Percentiles rank a stretch among this genome's conserved stretches.
These are phyloP conservation scores for Poecile atricapillus DNA, from an alignment of 2,113 vertebrate species.

Conservation along the genomic window DNA sequence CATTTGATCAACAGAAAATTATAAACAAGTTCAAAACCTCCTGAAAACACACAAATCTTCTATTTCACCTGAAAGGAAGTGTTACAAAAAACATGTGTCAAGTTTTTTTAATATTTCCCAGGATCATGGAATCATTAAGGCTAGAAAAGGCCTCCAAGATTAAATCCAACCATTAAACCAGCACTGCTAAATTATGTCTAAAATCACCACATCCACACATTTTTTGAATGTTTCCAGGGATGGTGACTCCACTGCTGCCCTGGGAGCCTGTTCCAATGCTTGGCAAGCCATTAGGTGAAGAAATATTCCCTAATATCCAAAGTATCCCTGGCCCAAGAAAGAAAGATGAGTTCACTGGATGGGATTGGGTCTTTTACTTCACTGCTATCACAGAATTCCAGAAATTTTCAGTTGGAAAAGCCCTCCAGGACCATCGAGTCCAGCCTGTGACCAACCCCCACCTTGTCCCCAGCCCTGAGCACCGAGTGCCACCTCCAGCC, in stretches of 20 bases:
- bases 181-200: background rate
- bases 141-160: background rate
- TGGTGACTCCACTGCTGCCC: background rate
- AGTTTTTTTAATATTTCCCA: background rate
- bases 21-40: background rate
- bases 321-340: accelerated
- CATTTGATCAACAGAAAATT: background rate
- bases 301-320: background rate
- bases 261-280: background rate
- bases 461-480: background rate
- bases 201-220: background rate
- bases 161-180: background rate
- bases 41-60: background rate
- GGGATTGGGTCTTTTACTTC: background rate
- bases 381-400: background rate
- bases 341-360: background rate
- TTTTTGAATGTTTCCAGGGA: background rate
- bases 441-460: accelerated
- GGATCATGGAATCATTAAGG: background rate
- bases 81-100: accelerated
- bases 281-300: no score
- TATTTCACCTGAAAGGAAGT: background rate
- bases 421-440: background rate
- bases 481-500: accelerated
- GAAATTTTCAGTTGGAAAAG: background rate